A percentile compares a stretch with the other conserved stretches of the same genome.
These are phyloP conservation scores for Betta splendens DNA, from an alignment of 2,797 vertebrate species.

Conservation along the genomic window DNA sequence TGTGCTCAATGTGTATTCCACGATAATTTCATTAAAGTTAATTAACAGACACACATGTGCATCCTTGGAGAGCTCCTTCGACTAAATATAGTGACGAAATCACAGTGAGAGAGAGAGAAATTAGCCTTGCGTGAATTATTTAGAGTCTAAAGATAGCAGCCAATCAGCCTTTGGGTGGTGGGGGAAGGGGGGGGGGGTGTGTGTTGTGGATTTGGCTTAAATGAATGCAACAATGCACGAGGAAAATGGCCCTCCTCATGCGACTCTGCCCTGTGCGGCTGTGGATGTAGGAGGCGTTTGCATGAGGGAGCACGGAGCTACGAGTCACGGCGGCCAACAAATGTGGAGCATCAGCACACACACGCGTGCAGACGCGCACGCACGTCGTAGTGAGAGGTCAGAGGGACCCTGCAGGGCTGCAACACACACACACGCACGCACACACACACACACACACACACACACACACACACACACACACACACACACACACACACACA, in stretches of 20 bases:
- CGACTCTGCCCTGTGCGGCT: constrained; percentile 43
- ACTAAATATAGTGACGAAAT: constrained; percentile 74
- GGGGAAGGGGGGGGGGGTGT: constrained; percentile 1
- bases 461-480: constrained; percentile 37
- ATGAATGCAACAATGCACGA: constrained; percentile 66
- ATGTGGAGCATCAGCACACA: constrained; percentile 57
- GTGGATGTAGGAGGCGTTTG: constrained; percentile 39
- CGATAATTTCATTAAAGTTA: constrained; percentile 41
- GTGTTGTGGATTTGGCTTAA: constrained; percentile 64
- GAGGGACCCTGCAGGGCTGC: constrained; percentile 59
- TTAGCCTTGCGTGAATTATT: constrained; percentile 81
- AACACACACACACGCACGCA: constrained; percentile 50
- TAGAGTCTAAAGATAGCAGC: constrained; percentile 79
- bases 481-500: too few species aligned
- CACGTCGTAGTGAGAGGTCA: constrained; percentile 63
- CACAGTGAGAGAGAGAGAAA: constrained; percentile 57
- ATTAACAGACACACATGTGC: constrained; percentile 50
- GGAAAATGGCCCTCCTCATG: constrained; percentile 50
- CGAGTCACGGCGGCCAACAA: constrained; percentile 47
- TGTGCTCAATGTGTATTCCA: constrained; percentile 43
- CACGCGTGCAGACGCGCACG: constrained; percentile 23
- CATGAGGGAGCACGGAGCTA: constrained; percentile 55
- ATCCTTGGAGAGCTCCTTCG: constrained; percentile 49
- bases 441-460: constrained; percentile 79
- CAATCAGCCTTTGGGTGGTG: constrained; percentile 58